Conservation (phyloP, 2,113 vertebrate species). For the Steatornis caripensis region DNA sequence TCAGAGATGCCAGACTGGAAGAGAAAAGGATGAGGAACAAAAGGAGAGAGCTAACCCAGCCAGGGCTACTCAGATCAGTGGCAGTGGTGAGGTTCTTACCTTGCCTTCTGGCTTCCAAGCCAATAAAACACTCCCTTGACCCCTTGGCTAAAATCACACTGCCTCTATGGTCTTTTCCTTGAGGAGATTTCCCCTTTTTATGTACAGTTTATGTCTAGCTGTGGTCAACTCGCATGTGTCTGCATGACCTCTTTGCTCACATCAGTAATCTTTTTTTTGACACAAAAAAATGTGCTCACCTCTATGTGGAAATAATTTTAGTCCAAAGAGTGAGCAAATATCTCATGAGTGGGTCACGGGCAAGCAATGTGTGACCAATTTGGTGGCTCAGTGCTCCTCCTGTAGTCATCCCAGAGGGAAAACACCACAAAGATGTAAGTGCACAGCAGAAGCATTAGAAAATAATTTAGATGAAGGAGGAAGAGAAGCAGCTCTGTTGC, state of each 20-base stretch:
- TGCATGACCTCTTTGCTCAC: neutral
- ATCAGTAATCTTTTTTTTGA: neutral
- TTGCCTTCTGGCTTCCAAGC: neutral
- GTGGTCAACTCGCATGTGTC: neutral
- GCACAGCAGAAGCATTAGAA: neutral
- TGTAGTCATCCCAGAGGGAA: neutral
- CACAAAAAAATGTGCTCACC: neutral
- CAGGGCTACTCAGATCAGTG: neutral
- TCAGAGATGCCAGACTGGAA: neutral
- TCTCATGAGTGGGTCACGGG: neutral
- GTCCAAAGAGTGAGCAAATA: neutral
- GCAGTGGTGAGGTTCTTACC: neutral
- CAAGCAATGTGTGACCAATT: neutral
- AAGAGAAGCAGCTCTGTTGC: neutral
- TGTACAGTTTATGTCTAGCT: neutral
- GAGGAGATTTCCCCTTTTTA: neutral
- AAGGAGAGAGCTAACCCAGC: neutral
- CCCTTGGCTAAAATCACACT: neutral
- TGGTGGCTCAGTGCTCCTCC: neutral
- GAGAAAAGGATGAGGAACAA: neutral
- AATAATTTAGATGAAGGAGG: neutral
- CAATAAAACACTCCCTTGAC: neutral
- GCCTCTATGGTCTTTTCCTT: neutral
- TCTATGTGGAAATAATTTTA: neutral
- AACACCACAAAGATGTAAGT: neutral